Evolutionary conservation across 2,888 invertebrate genomes (phyloP).

Genomic region (Neoitamus cyanurus): DNA sequence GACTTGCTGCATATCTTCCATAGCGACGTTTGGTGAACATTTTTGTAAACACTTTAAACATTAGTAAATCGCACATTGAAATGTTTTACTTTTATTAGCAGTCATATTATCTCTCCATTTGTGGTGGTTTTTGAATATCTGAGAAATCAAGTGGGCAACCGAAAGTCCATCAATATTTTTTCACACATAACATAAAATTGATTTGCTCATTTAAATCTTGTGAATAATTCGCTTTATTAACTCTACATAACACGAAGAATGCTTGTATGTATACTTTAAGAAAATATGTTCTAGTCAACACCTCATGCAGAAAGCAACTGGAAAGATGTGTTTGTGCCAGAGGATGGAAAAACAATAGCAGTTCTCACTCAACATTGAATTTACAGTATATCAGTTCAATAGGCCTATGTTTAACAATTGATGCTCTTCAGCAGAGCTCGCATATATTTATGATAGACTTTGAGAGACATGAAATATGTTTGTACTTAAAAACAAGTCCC

Average conservation of each 20-base stretch:
- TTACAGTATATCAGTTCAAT: neutral
- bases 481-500: neutral
- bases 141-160: neutral
- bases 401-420: neutral
- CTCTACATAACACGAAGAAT: neutral
- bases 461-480: neutral
- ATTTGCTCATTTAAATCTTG: neutral
- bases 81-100: constrained; percentile 44
- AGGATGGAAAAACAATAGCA: neutral
- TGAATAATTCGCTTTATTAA: neutral
- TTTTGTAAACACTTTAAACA: constrained; percentile 7
- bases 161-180: neutral
- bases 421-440: neutral
- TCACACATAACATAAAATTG: neutral
- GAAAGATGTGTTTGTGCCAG: neutral
- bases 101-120: constrained; percentile 51
- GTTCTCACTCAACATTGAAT: neutral
- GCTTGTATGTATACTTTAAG: neutral
- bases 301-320: neutral
- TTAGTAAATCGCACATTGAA: constrained; percentile 14
- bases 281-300: neutral
- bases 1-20: neutral
- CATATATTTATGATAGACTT: neutral
- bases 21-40: neutral
- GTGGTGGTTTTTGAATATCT: constrained; percentile 37